A percentile compares a stretch with the other conserved stretches of the same genome.
phyloP scores from a whole-genome alignment of 2,113 vertebrate species.

The Psophia crepitans region DNA sequence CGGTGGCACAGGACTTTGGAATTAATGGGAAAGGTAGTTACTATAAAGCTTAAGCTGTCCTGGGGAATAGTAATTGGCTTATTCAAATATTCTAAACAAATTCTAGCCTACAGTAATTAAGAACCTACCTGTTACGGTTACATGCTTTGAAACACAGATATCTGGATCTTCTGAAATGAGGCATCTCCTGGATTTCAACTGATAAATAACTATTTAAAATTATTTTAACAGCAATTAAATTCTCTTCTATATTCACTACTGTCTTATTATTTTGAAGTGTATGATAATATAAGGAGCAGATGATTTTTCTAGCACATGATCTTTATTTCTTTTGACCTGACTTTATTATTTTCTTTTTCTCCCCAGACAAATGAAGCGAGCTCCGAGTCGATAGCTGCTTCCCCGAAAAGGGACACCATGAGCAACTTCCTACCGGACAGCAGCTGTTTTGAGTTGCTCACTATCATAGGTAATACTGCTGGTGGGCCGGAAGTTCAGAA shows the following conservation, averaged over 20 bases:
- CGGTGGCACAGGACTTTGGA: not conserved
- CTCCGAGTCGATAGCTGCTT: conserved; percentile 87
- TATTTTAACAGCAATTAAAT: not conserved
- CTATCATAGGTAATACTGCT: conserved; percentile 81
- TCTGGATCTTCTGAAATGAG: conserved; percentile 51
- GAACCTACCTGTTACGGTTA: not conserved
- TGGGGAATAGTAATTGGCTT: not conserved
- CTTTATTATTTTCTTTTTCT: not conserved
- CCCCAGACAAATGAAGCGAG: conserved; percentile 92
- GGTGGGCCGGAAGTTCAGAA: not conserved
- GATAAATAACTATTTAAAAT: not conserved
- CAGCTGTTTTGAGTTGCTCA: conserved; percentile 88
- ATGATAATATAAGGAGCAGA: not conserved
- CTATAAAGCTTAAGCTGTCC: not conserved
- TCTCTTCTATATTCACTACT: not conserved
- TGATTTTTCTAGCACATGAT: not conserved
- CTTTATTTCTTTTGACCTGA: conserved; percentile 12
- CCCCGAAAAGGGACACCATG: conserved; percentile 87
- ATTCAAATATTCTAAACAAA: not conserved
- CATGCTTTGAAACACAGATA: not conserved
- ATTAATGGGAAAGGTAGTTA: not conserved
- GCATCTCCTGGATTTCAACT: conserved; percentile 18
- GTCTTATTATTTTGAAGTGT: not conserved
- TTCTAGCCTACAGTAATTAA: not conserved
- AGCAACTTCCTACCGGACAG: conserved; percentile 89